A percentile compares a stretch with the other conserved stretches of the same genome.
phyloP scores from a whole-genome alignment of 2,113 vertebrate genomes.

The Phaethornis superciliosus region DNA sequence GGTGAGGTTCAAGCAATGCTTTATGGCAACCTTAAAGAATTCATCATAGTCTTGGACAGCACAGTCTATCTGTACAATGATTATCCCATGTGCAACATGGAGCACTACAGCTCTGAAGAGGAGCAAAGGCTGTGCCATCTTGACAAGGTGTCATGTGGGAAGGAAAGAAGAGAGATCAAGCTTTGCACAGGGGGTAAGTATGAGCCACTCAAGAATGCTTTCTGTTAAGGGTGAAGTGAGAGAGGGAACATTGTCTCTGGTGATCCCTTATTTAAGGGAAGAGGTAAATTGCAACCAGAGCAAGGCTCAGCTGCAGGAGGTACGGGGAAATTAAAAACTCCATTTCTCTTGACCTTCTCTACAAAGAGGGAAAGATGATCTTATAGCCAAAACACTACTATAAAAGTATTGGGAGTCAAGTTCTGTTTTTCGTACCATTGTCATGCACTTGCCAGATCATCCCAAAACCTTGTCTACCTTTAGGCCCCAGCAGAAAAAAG shows the following conservation, averaged over 20 bases:
- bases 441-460: neutral
- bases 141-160: neutral
- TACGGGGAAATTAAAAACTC: neutral
- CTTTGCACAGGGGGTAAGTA: neutral
- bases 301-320: neutral
- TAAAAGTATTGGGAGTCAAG: neutral
- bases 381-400: neutral
- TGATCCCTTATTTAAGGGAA: neutral
- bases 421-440: neutral
- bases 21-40: neutral
- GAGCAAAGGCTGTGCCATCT: neutral
- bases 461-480: neutral
- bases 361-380: neutral
- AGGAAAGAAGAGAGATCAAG: neutral
- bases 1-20: neutral
- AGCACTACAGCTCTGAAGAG: neutral
- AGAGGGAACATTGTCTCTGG: neutral
- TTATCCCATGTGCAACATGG: fast-evolving
- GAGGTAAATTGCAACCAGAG: neutral
- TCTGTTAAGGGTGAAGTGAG: neutral
- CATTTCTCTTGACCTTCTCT: neutral
- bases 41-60: neutral
- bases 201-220: neutral
- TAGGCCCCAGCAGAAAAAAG: neutral
- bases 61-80: neutral